Evolutionary conservation across 1,140 invertebrate species (phyloP), one percentile per base, ranked within the genome.

Genomic region (Drosophila tropicalis): DNA sequence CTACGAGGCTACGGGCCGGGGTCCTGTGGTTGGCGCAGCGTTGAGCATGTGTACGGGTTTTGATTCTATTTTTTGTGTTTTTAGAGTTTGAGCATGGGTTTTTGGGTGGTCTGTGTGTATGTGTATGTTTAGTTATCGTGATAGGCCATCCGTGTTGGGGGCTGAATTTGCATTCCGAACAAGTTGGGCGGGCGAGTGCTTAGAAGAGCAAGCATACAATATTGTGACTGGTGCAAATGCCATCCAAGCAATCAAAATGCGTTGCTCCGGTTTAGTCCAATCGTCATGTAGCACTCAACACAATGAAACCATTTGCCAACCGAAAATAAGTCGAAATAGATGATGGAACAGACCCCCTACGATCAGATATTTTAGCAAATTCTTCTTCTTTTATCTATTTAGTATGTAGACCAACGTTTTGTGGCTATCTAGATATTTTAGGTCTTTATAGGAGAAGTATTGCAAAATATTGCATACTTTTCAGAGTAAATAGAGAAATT

Each of bases 41-140:
- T 25, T 25, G 61, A 41, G 62, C 63, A 60, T 79, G 75, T 66
- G 47, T 81, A 51, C 19, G 44, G 44, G 44, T 51, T 51, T 39
- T 12, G 10, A 12, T 13, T 39, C 34, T 12, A 10, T 12, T 36
- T 36, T 12, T 36, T 36, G 7, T 36, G 9, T 13, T 39, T 51
- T 19, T 51, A 51, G 44, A 19, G 9, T 51, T 51, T 19, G 17
- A 22, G 44, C 17, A 22, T 51, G 17, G 44, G 15, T 47, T 47
- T 47, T 39, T 39, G 12, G 36, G 36, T 39, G 10, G 10, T 39
- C 12, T 12, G 0, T 39, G 34, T 9, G 34, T 44, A 5, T 44
- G 41, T 15, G 76, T 77, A 73, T 81, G 79, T 73, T 85, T 85
- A 85, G 81, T 85, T 85, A 78, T 54, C 62, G 67, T 85, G 81